Percentiles rank a stretch among this genome's conserved stretches.
Conservation (phyloP, 1,140 invertebrate species). For the Drosophila ohnishii region DNA sequence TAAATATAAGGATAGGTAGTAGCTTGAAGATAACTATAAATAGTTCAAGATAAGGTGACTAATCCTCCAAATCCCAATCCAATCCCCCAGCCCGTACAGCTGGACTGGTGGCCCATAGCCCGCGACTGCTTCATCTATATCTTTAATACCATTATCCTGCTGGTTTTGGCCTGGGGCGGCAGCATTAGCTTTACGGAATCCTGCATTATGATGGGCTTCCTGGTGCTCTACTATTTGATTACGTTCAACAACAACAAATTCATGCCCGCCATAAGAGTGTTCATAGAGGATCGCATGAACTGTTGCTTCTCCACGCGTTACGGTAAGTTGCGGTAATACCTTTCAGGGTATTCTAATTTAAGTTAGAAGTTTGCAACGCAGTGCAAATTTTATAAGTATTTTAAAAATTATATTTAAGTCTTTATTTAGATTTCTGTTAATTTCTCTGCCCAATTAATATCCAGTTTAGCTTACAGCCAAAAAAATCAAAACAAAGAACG, state of each 20-base stretch:
- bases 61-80: background rate
- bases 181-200: constrained; percentile 92
- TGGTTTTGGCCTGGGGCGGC: constrained; percentile 91
- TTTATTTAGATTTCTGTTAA: too few relatives aligned
- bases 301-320: constrained; percentile 80
- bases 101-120: constrained; percentile 93
- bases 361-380: too few relatives aligned
- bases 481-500: too few relatives aligned
- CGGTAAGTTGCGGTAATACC: constrained; percentile 40
- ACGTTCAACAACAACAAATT: constrained; percentile 86
- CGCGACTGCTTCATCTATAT: constrained; percentile 93
- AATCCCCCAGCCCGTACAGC: constrained; percentile 88
- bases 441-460: too few relatives aligned
- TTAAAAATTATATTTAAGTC: too few relatives aligned
- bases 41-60: background rate
- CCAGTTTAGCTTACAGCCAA: too few relatives aligned
- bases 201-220: constrained; percentile 87
- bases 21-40: background rate
- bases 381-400: too few relatives aligned
- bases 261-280: constrained; percentile 74
- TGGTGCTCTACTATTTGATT: constrained; percentile 87
- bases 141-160: constrained; percentile 89
- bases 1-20: background rate
- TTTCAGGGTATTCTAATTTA: too few relatives aligned
- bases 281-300: constrained; percentile 80